Evolutionary conservation across 1,140 invertebrate species (phyloP).

Genomic region (Drosophila watanabei): DNA sequence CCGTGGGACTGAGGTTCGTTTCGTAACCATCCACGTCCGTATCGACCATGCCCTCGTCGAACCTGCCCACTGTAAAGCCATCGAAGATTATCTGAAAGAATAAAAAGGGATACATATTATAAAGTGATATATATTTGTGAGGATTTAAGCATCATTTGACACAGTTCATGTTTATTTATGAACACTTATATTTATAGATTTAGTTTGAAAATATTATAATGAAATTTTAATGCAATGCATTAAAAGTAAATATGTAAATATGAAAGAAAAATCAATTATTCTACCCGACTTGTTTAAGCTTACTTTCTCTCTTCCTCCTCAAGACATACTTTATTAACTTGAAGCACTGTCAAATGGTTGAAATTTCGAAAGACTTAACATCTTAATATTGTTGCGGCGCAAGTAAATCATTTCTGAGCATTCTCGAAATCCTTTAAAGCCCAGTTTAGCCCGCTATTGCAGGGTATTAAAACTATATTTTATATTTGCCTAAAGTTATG

Average conservation of each 20-base stretch:
- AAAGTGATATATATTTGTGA: background rate
- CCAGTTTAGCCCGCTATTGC: background rate
- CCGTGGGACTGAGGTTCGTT: constrained; percentile 77
- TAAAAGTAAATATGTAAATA: background rate
- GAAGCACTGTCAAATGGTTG: background rate
- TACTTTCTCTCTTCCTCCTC: background rate
- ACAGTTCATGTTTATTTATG: background rate
- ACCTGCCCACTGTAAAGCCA: constrained; percentile 92
- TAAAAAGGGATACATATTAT: constrained; percentile 19
- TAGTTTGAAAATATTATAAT: background rate
- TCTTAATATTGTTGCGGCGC: background rate
- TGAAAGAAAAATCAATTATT: background rate
- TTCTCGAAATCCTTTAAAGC: constrained; percentile 1
- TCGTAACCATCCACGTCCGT: constrained; percentile 84
- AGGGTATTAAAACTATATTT: constrained; percentile 64
- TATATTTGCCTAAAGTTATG: constrained; percentile 70
- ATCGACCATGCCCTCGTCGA: constrained; percentile 87
- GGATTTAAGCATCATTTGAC: background rate
- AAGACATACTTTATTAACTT: background rate
- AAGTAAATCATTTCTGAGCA: background rate
- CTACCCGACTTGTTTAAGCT: background rate
- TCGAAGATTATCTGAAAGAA: constrained; percentile 91
- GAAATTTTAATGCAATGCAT: background rate
- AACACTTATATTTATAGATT: background rate
- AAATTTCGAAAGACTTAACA: background rate